These are phyloP conservation scores for Coptotermes formosanus DNA, from an alignment of 1,140 invertebrate genomes.

Conservation along the genomic window DNA sequence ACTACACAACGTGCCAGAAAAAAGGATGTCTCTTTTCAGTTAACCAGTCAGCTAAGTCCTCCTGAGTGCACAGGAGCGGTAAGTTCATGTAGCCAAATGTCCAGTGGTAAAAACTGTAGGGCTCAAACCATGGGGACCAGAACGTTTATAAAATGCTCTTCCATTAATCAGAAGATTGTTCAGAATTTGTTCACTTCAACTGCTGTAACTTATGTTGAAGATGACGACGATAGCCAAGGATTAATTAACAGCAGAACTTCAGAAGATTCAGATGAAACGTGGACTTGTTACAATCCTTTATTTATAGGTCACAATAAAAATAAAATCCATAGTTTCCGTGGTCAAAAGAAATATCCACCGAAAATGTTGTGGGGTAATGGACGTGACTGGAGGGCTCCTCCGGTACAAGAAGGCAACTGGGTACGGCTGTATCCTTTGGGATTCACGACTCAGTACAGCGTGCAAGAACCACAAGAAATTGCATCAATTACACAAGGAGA, in stretches of 20 bases:
- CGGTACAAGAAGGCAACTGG: slow-evolving; percentile 59
- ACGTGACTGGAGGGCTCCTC: slow-evolving; percentile 56
- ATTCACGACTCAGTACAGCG: background rate
- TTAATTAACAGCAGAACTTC: background rate
- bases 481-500: slow-evolving; percentile 2
- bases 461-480: background rate
- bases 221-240: background rate
- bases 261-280: background rate
- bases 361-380: slow-evolving; percentile 58
- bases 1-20: background rate
- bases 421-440: slow-evolving; percentile 56
- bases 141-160: background rate
- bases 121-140: background rate
- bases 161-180: background rate
- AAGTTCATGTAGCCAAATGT: background rate
- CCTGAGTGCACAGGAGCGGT: background rate
- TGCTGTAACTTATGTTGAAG: background rate
- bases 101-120: background rate
- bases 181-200: background rate
- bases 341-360: background rate
- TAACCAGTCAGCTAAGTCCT: background rate
- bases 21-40: background rate
- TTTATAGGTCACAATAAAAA: background rate
- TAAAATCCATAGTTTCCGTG: background rate
- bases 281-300: background rate